phyloP scores from a whole-genome alignment of 2,113 vertebrate genomes.

The Orientallactaga bullata region DNA sequence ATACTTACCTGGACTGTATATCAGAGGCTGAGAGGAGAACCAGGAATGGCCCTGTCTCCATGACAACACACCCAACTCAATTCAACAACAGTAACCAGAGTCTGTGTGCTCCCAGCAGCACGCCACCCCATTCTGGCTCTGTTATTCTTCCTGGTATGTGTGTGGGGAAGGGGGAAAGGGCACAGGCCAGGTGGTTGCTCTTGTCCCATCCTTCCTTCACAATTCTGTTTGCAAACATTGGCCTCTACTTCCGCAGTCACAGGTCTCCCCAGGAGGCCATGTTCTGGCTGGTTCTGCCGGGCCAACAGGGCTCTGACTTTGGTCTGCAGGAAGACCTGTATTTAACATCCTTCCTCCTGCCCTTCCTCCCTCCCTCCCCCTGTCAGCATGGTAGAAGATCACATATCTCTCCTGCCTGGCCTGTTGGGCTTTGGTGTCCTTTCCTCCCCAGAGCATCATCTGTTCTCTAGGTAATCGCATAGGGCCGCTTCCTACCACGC shows the following conservation, averaged over 20 bases:
- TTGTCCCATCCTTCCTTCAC: conserved; percentile 79
- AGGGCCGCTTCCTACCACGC: background rate
- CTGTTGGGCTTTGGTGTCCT: conserved; percentile 1
- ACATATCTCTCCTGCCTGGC: conserved; percentile 62
- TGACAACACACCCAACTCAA: background rate
- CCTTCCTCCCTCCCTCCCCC: background rate
- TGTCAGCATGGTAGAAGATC: accelerated
- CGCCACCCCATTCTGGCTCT: background rate
- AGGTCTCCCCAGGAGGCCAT: background rate
- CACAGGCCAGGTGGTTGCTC: conserved; percentile 26
- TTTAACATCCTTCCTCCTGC: conserved; percentile 74
- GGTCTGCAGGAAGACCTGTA: conserved; percentile 76
- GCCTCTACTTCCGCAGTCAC: conserved; percentile 61
- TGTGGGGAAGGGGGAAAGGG: accelerated
- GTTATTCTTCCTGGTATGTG: accelerated
- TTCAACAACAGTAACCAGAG: background rate
- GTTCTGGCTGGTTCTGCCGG: conserved; percentile 72
- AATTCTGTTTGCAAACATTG: conserved; percentile 75
- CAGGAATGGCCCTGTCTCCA: background rate
- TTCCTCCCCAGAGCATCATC: background rate
- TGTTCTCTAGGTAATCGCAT: background rate
- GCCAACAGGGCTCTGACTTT: conserved; percentile 70
- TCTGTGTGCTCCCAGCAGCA: accelerated
- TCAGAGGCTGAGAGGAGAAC: background rate
- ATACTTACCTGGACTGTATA: no score